Base-by-base conservation (phyloP, 2,113 vertebrate species). In the Alligator sinensis region DNA sequence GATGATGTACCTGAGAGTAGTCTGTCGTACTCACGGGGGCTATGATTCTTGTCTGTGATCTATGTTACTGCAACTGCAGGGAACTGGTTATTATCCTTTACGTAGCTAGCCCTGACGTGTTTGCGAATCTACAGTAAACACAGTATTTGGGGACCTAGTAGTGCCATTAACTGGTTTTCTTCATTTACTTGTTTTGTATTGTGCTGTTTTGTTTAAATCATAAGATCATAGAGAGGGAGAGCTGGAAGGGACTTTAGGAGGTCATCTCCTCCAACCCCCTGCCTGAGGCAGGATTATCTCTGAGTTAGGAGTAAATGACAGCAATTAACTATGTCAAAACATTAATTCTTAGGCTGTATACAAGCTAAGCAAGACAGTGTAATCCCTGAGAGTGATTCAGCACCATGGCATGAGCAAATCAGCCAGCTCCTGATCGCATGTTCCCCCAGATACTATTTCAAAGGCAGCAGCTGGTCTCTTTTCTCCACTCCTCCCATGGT, bases 111-210 rank as follows among this genome's bases (percentile, higher is more conserved):
- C 4, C 55, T 84, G 61, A 61, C 18, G 47, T 8, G 13, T 14
- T 62, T 58, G 18, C 24, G 16, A 19, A 0, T 47, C 18, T 21
- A 5, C 22, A 82, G 87, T 82, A 16, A 90, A 55, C 59, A 84
- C 15, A 62, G 60, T 1, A 30, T 58, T 24, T 34, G 12, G 80
- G 4, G 64, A n/a, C 17, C 76, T 0, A 0, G 2, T 38, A 54
- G 6, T 75, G 5, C 77, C 80, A 70, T 47, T 47, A 47, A 47
- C 47, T 47, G 47, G 0, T 57, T 91, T 83, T 60, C 19, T 84
- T 28, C 6, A 30, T 22, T 22, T 80, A 18, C 8, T 72, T 77
- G 55, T 5, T 86, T 88, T 80, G 13, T 34, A 19, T 38, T 72
- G n/a, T 11, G 47, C 4, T 12, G n/a, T 34, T 17, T 9, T 70